Base-by-base conservation (phyloP, 2,113 vertebrate genomes). In the Myotis lucifugus region DNA sequence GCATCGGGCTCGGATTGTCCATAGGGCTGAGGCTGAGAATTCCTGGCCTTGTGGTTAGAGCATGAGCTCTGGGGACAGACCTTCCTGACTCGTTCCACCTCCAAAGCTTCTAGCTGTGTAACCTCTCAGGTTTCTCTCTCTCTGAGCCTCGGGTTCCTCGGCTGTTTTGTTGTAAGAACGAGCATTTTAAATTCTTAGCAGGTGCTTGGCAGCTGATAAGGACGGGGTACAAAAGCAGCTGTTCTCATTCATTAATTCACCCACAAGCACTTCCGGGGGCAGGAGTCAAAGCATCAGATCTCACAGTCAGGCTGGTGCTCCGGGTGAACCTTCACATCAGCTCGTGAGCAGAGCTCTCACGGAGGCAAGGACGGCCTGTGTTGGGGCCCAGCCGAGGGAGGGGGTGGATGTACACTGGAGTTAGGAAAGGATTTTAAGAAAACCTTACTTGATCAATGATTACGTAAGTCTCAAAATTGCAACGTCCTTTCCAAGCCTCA, bases 391-490 rank as follows among this genome's bases (percentile, higher is more conserved):
- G 11, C 6, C 21, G 29, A 90, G n/a, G 15, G 54, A 19, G 29
- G 15, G 21, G 9, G 29, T 12, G 52, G 18, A 12, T 10, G 2
- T 25, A 4, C 3, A 23, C 14, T 18, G 23, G 77, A 42, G 77
- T 85, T 76, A 93, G 87, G 50, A 29, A 74, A 34, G 64, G 66
- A 42, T 64, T 69, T 69, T 37, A 67, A 73, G 76, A 29, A 94
- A 90, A 77, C 2, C 40, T 81, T 18, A 37, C n/a, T 56, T 76
- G 48, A 74, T 66, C 66, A 34, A 66, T 66, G 40, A n/a, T 77
- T 77, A 77, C 2, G 6, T 54, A 59, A 85, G 37, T 91, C 67
- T 94, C 42, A 40, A 76, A 90, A 79, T 64, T 40, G 74, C 46
- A 76, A 23, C 42, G 81, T 91, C 4, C 50, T 79, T 48, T 85